These are phyloP conservation scores for Macrobrachium rosenbergii DNA, from an alignment of 1,140 invertebrate species.

Conservation along the genomic window DNA sequence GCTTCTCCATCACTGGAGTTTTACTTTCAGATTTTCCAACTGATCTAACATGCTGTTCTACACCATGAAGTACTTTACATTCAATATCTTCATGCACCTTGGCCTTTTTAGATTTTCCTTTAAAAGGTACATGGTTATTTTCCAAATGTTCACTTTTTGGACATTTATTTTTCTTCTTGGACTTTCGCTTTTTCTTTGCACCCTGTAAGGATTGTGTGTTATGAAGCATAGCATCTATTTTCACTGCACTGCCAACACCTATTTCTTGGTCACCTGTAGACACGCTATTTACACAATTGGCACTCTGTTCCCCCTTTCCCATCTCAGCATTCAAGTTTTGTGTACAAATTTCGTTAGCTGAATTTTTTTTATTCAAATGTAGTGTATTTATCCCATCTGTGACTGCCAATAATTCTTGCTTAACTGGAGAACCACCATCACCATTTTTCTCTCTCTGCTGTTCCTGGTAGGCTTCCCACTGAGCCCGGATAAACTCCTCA, in stretches of 20 bases:
- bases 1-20: too few species aligned
- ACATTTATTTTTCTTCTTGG: neutral
- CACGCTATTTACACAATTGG: constrained; percentile 46
- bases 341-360: neutral
- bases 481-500: constrained; percentile 52
- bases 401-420: constrained; percentile 33
- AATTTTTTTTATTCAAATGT: neutral
- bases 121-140: neutral
- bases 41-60: too few species aligned
- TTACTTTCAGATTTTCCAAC: too few species aligned
- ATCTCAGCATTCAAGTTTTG: neutral
- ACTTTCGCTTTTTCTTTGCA: constrained; percentile 16
- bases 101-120: neutral
- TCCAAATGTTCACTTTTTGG: neutral
- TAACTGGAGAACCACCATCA: neutral
- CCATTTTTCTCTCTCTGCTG: neutral
- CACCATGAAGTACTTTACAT: too few species aligned
- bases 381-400: neutral
- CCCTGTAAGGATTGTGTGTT: constrained; percentile 31
- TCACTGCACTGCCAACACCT: neutral
- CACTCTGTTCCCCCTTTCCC: constrained; percentile 11
- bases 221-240: neutral
- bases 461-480: constrained; percentile 50
- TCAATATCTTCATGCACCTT: too few species aligned
- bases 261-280: neutral